Conservation (phyloP, 2,797 vertebrate genomes). For the Dryobates pubescens region DNA sequence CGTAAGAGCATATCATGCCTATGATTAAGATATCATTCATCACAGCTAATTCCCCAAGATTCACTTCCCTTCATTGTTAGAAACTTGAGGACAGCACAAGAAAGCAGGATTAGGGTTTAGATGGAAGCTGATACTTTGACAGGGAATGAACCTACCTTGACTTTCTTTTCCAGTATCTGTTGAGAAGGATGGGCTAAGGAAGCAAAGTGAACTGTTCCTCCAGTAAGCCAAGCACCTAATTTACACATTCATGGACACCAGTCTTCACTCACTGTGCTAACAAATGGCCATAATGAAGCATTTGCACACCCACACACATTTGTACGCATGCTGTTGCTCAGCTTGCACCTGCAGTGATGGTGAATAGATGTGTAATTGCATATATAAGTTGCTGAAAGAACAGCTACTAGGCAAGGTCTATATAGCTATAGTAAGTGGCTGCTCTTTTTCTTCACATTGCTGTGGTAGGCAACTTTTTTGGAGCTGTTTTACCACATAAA, state of each 20-base stretch:
- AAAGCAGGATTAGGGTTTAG: not conserved
- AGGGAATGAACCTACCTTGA: not conserved
- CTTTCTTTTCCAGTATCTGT: not conserved
- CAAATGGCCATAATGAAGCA: conserved; percentile 39
- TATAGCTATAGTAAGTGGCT: not conserved
- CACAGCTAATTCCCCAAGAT: conserved; percentile 1
- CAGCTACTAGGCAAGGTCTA: conserved; percentile 25
- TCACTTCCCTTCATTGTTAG: conserved; percentile 29
- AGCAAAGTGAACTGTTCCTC: not conserved
- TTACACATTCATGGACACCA: conserved; percentile 51
- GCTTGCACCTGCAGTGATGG: conserved; percentile 60
- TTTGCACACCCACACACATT: conserved; percentile 62
- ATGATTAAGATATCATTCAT: conserved; percentile 25
- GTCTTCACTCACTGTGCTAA: not conserved
- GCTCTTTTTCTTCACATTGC: not conserved
- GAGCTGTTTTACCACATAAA: not conserved
- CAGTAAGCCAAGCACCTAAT: not conserved
- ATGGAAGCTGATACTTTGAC: not conserved
- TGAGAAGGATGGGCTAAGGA: not conserved
- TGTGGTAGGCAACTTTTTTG: conserved; percentile 21
- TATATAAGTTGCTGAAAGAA: not conserved
- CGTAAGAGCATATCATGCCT: not conserved
- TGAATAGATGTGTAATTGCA: conserved; percentile 65
- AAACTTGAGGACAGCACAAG: not conserved
- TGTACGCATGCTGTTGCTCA: conserved; percentile 11